phyloP scores from a whole-genome alignment of 2,888 invertebrate species.

The Lasiommata megera region DNA sequence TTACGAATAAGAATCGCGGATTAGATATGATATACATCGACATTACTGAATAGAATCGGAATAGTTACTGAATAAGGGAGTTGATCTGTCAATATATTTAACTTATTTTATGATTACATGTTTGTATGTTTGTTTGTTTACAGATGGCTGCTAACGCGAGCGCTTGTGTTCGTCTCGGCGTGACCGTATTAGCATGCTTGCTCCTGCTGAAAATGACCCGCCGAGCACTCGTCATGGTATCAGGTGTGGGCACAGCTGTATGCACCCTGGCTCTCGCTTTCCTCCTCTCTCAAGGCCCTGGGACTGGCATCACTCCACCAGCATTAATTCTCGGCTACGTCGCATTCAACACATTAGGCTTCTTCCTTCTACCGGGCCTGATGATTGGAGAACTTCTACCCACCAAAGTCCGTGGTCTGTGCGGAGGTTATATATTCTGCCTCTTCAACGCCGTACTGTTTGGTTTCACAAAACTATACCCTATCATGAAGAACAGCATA shows the following conservation, averaged over 20 bases:
- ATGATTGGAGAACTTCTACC: conserved; percentile 89
- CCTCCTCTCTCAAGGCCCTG: conserved; percentile 51
- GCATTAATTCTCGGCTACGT: conserved; percentile 84
- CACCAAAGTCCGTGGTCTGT: conserved; percentile 86
- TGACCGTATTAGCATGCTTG: conserved; percentile 84
- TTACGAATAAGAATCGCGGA: too few species aligned
- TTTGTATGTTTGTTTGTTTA: conserved; percentile 15
- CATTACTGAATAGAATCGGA: too few species aligned
- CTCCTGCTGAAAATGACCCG: conserved; percentile 84
- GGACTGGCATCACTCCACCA: conserved; percentile 50
- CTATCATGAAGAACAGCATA: conserved; percentile 80
- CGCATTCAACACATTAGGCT: conserved; percentile 86
- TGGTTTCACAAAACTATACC: conserved; percentile 86
- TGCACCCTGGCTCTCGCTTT: conserved; percentile 82
- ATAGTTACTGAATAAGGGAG: too few species aligned
- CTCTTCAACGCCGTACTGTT: conserved; percentile 86
- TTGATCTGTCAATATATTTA: too few species aligned
- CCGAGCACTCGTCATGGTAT: conserved; percentile 83
- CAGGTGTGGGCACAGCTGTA: conserved; percentile 84
- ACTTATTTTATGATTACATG: too few species aligned
- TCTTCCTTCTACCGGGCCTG: conserved; percentile 88
- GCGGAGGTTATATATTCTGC: conserved; percentile 88
- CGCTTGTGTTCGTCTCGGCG: conserved; percentile 83
- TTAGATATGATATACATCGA: too few species aligned
- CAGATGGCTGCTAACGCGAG: conserved; percentile 85